Evolutionary conservation across 2,113 vertebrate species (phyloP).

Genomic region (Sorex fumeus): DNA sequence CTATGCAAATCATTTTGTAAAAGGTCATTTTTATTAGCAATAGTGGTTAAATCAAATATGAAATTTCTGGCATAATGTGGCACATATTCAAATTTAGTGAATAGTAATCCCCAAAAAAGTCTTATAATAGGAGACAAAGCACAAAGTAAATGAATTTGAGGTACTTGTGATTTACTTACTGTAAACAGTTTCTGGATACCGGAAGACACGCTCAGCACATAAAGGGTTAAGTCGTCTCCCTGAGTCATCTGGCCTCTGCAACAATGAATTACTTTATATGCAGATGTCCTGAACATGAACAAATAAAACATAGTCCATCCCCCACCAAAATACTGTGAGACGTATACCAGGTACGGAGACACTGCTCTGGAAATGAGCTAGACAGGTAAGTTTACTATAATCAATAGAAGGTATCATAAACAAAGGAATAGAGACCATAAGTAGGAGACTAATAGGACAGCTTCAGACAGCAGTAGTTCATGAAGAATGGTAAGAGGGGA

Average conservation of each 20-base stretch:
- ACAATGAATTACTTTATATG: background rate
- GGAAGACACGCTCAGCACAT: background rate
- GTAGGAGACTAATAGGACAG: background rate
- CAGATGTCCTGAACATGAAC: background rate
- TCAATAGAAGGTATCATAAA: background rate
- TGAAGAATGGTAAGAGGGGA: no score
- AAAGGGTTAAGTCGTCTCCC: background rate
- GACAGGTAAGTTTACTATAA: background rate
- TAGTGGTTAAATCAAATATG: constrained; percentile 68
- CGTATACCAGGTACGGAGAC: no score
- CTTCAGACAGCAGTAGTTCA: background rate
- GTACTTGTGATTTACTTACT: constrained; percentile 39
- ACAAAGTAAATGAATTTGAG: constrained; percentile 10
- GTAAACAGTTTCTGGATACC: background rate
- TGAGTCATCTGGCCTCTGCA: background rate
- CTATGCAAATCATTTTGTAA: constrained; percentile 66
- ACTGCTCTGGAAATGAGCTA: background rate
- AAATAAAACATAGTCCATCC: background rate
- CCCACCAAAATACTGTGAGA: background rate
- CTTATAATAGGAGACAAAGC: constrained; percentile 28
- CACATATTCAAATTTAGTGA: constrained; percentile 49
- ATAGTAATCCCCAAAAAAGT: constrained; percentile 13
- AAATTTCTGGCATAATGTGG: constrained; percentile 69
- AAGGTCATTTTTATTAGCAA: constrained; percentile 79
- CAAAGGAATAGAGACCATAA: background rate